Percentiles rank a stretch among this genome's conserved stretches.
phyloP scores from a whole-genome alignment of 2,113 vertebrate species.

The Pholis gunnellus region DNA sequence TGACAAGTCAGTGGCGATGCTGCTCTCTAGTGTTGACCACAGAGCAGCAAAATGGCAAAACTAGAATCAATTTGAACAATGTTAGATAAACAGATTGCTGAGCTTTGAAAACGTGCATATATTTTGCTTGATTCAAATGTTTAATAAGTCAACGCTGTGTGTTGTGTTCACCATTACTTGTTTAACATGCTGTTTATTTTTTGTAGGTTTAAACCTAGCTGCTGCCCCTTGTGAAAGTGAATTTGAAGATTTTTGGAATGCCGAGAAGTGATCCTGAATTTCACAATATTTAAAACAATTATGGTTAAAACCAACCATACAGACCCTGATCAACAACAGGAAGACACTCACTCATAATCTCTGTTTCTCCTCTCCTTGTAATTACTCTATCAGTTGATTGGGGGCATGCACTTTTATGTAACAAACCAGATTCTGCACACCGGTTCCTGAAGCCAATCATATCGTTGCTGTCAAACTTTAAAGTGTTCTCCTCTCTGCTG shows the following conservation, averaged over 20 bases:
- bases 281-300: neutral
- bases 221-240: neutral
- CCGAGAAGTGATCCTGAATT: constrained; percentile 9
- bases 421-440: no score
- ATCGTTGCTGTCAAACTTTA: no score
- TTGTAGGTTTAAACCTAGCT: neutral
- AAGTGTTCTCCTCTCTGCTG: no score
- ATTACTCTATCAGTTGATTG: no score
- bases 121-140: neutral
- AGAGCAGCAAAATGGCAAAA: neutral
- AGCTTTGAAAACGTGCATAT: neutral
- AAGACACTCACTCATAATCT: no score
- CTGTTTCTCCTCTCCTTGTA: no score
- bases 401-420: no score
- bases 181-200: neutral
- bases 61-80: neutral
- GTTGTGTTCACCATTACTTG: neutral
- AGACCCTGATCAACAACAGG: constrained; percentile 23
- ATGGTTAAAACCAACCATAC: neutral
- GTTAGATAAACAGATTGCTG: neutral
- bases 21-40: constrained; percentile 53
- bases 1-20: neutral
- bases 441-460: no score
- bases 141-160: neutral
- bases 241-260: neutral